Evolutionary conservation across 2,797 vertebrate genomes (phyloP), one percentile per base, ranked within the genome.

Genomic region (Acipenser transmontanus): DNA sequence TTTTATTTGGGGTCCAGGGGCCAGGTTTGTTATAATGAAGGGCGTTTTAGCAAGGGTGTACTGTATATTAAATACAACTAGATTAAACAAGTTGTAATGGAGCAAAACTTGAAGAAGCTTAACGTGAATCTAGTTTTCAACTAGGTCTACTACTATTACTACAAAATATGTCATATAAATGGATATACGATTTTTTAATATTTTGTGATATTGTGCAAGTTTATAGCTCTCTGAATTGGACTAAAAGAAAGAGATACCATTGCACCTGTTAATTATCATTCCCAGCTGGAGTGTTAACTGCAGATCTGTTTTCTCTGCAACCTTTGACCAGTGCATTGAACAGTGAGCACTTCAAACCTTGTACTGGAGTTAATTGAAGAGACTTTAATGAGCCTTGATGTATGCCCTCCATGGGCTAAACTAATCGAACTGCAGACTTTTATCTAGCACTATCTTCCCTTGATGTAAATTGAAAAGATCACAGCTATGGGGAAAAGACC

Each of bases 381-480:
- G 82, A 81, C 77, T 7, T 89, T 92, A 93, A 91, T 92, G 92
- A 93, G 87, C 83, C 77, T 82, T 82, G 75, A 76, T 92, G 86
- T 91, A 86, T 88, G 83, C 81, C 91, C 87, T 92, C 89, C 76
- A 80, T 83, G 87, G 82, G 83, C 88, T 90, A 89, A 79, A 86
- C 70, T 85, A 88, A 84, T 88, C 73, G 82, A 84, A 85, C 84
- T 89, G 81, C 80, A 83, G 83, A 89, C 92, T 94, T 95, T 93
- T 89, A 92, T 95, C 91, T 88, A 74, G 80, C 80, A 91, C 90
- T 88, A 67, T 93, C 88, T 85, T 87, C 88, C 87, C 87, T 90
- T 92, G 92, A 92, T 93, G 89, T 93, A 93, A 94, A 95, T 91
- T 90, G 91, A 92, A 94, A 94, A 93, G 94, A 96, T 95, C 94